phyloP scores from a whole-genome alignment of 2,888 invertebrate species.

The Adelognathus sp. region DNA sequence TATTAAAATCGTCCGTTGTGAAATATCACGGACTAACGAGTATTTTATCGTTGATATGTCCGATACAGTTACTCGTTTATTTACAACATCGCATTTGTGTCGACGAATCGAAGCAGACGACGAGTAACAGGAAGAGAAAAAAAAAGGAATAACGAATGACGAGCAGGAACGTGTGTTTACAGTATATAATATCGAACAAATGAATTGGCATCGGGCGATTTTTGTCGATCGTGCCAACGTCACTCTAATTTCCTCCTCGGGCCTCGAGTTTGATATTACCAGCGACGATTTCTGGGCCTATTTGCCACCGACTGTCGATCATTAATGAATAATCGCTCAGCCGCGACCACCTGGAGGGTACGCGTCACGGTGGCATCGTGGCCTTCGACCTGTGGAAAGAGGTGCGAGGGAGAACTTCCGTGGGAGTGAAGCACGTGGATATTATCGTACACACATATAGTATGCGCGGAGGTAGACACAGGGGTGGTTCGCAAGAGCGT shows the following conservation, averaged over 20 bases:
- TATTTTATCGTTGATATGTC: slow-evolving; percentile 23
- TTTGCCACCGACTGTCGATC: slow-evolving; percentile 69
- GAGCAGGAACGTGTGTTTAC: not conserved
- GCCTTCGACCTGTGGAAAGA: not conserved
- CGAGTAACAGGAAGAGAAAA: not conserved
- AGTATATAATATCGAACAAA: slow-evolving; percentile 18
- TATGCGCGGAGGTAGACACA: not conserved
- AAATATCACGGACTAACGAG: not conserved
- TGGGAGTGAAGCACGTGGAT: slow-evolving; percentile 63
- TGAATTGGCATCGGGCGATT: slow-evolving; percentile 37
- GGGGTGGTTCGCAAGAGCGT: slow-evolving; percentile 53
- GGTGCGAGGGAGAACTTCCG: slow-evolving; percentile 24
- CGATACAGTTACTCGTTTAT: slow-evolving; percentile 32
- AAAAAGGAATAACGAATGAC: slow-evolving; percentile 6
- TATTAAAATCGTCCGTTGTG: not conserved
- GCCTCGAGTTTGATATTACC: not conserved
- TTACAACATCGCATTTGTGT: slow-evolving; percentile 14
- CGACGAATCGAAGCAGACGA: not conserved
- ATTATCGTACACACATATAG: slow-evolving; percentile 14
- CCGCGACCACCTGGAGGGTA: slow-evolving; percentile 56
- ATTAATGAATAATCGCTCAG: slow-evolving; percentile 75
- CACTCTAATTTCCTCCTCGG: slow-evolving; percentile 58
- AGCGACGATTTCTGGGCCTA: slow-evolving; percentile 3
- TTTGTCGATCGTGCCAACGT: slow-evolving; percentile 56
- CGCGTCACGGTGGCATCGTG: slow-evolving; percentile 22